These are phyloP conservation scores for Limnephilus auricula DNA, from an alignment of 2,888 invertebrate genomes.

Conservation along the genomic window DNA sequence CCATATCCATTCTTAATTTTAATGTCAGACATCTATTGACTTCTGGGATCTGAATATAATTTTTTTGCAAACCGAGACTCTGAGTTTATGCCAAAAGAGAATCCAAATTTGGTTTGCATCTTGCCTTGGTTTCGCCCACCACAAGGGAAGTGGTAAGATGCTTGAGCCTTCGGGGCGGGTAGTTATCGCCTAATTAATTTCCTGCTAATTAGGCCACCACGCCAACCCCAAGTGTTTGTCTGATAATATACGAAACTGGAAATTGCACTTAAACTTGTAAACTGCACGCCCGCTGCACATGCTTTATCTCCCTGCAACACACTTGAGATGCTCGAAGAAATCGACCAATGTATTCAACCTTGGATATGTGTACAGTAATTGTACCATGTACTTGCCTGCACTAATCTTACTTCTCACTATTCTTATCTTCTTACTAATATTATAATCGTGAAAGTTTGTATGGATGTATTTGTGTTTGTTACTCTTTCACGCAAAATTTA, in stretches of 20 bases:
- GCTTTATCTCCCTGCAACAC: background rate
- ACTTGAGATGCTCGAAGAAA: background rate
- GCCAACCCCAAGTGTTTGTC: conserved; percentile 14
- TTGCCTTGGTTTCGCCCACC: background rate
- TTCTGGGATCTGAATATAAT: too few species aligned
- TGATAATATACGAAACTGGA: conserved; percentile 5
- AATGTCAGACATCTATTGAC: too few species aligned
- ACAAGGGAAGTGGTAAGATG: background rate
- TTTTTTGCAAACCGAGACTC: too few species aligned
- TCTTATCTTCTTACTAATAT: too few species aligned
- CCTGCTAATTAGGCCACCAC: background rate
- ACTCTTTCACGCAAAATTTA: too few species aligned
- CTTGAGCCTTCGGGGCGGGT: background rate
- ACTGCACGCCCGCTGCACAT: conserved; percentile 14
- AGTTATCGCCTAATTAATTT: conserved; percentile 3
- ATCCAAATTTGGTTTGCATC: background rate
- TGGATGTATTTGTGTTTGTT: too few species aligned
- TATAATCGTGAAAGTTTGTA: too few species aligned
- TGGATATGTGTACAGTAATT: background rate
- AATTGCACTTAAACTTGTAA: conserved; percentile 30
- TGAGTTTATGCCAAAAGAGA: too few species aligned
- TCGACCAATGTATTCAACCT: background rate
- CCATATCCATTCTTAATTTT: too few species aligned
- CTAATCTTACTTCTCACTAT: too few species aligned
- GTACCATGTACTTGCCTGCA: background rate